phyloP scores from a whole-genome alignment of 2,113 vertebrate species.

The Tautogolabrus adspersus region DNA sequence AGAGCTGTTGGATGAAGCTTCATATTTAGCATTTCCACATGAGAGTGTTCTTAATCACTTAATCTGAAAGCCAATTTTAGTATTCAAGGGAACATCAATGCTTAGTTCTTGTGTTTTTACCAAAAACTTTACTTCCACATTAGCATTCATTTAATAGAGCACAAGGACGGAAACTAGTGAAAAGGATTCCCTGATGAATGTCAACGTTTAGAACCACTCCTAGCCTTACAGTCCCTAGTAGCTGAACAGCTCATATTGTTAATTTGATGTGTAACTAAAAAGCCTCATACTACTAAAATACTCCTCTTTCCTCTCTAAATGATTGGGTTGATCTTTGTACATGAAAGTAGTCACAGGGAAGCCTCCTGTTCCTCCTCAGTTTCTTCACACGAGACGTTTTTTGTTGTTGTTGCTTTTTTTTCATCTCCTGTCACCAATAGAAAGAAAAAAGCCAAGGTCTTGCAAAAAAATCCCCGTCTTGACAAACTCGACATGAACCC shows the following conservation, averaged over 20 bases:
- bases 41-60: not conserved
- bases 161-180: too few relatives aligned
- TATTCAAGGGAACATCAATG: not conserved
- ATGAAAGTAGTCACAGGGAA: constrained; percentile 12
- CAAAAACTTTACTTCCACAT: not conserved
- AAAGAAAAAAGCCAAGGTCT: constrained; percentile 6
- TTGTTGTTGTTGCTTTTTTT: not conserved
- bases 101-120: not conserved
- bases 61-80: not conserved
- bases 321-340: constrained; percentile 19
- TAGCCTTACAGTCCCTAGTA: too few relatives aligned
- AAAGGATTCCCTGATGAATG: too few relatives aligned
- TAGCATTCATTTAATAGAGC: too few relatives aligned
- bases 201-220: too few relatives aligned
- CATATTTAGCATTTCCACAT: too few relatives aligned
- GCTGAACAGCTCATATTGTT: not conserved
- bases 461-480: constrained; percentile 4
- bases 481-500: constrained; percentile 59
- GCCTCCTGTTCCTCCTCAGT: constrained; percentile 12
- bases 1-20: too few relatives aligned
- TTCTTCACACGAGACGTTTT: constrained; percentile 13
- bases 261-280: not conserved
- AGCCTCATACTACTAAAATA: not conserved
- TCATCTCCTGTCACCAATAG: constrained; percentile 14
- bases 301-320: not conserved